A percentile compares a stretch with the other conserved stretches of the same genome.
phyloP scores from a whole-genome alignment of 2,113 vertebrate species.

The Nothoprocta perdicaria region DNA sequence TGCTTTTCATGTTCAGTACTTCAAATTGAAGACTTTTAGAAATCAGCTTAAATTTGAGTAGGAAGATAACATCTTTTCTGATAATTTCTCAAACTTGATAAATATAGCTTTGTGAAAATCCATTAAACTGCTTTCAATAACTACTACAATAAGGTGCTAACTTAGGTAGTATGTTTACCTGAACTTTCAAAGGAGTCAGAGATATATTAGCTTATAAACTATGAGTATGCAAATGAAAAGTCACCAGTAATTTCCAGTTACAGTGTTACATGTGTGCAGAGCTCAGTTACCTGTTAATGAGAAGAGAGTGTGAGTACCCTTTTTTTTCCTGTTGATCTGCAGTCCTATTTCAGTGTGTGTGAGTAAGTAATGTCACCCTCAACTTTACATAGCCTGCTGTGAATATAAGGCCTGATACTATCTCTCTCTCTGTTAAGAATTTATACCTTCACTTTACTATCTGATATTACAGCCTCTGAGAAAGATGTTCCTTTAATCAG shows the following conservation, averaged over 20 bases:
- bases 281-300: background rate
- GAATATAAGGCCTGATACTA: background rate
- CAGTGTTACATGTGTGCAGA: fast-evolving
- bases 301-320: fast-evolving
- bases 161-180: background rate
- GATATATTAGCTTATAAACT: background rate
- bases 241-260: background rate
- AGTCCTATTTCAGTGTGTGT: background rate
- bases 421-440: background rate
- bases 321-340: background rate
- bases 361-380: background rate
- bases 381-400: background rate
- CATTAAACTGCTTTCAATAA: background rate
- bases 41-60: background rate
- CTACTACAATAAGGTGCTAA: background rate
- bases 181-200: background rate
- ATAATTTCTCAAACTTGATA: background rate
- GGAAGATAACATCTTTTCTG: background rate
- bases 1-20: background rate
- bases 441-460: background rate
- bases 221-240: background rate
- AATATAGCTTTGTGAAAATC: slow-evolving; percentile 30
- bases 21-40: background rate
- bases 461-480: slow-evolving; percentile 12
- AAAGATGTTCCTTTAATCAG: slow-evolving; percentile 9